Base-by-base conservation (phyloP, 2,888 invertebrate species). In the Tenthredo distinguenda region DNA sequence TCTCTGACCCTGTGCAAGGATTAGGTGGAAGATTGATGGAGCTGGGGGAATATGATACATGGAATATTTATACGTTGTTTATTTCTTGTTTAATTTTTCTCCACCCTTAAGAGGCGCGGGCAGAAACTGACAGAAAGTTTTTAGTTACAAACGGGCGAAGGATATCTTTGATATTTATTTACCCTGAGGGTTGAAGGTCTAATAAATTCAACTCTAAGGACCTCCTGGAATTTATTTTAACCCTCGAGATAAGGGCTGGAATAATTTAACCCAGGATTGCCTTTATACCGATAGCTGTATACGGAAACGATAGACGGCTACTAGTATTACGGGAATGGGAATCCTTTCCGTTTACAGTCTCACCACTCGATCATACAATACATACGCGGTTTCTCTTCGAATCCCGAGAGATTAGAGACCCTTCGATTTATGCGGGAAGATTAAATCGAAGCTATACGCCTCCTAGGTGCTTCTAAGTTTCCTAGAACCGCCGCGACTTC, bases 81-180 rank as follows among this genome's bases (percentile, higher is more conserved):
- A 55, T 55, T 55, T 65, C 34, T 68, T 68, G 10, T 34, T 34
- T 21, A 40, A n/a, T 37, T 50, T 77, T 47, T 15, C 5, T 50
- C 1, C 26, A 10, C 40, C 15, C 72, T 40, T 12, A 34, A n/a
- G 12, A 74, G 9, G 26, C n/a, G 50, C 15, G 18, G 72, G 37
- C 2, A 37, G 21, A 18, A 72, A 50, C 26, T 76, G 18, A 79
- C 2, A 50, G 43, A 40, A 76, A 76, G 76, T 76, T 76, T 47
- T 6, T 40, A 37, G 79, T 31, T 55, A 79, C 37, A 79, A 31
- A 18, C 84, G 81, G 84, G 82, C 40, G 85, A 86, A 58, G 87
- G 89, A 90, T 90, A 88, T 88, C 86, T 77, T 88, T 81, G 87
- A 88, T 90, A 90, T 90, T 90, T 90, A 90, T 90, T 90, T 90